Conservation (phyloP, 2,113 vertebrate genomes). For the Equus przewalskii region DNA sequence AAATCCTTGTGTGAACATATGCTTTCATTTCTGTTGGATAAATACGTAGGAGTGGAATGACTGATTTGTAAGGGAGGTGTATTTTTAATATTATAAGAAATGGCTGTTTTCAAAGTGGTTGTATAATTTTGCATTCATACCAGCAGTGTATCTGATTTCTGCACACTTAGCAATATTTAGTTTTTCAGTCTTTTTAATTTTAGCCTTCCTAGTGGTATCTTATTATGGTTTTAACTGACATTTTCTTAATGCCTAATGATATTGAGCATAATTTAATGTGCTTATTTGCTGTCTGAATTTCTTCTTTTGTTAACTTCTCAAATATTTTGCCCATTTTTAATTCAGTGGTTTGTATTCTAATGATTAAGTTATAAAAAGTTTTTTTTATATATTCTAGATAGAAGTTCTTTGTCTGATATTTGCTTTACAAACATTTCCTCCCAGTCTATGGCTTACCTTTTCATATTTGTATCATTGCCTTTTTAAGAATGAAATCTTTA, state of each 20-base stretch:
- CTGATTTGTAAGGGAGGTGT: not conserved
- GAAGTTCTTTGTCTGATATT: not conserved
- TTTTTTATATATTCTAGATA: not conserved
- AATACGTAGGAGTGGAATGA: not conserved
- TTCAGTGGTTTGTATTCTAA: not conserved
- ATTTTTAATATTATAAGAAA: not conserved
- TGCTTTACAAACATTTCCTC: conserved; percentile 9
- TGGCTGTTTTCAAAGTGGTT: not conserved
- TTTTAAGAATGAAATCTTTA: not conserved
- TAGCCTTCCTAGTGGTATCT: not conserved
- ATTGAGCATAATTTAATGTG: not conserved
- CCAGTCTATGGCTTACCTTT: not conserved
- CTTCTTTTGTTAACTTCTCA: not conserved
- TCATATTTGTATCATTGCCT: not conserved
- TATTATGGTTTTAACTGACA: not conserved
- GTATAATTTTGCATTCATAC: not conserved
- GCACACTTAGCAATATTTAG: not conserved
- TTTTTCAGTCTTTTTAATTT: not conserved
- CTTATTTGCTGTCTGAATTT: not conserved
- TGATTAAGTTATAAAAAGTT: not conserved
- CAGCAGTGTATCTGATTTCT: not conserved
- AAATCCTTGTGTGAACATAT: not conserved
- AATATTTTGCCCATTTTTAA: not conserved
- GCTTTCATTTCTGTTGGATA: not conserved
- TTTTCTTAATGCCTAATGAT: not conserved